Evolutionary conservation across 1,140 invertebrate species (phyloP), one percentile per base, ranked within the genome.

Genomic region (Sarcophaga bullata): DNA sequence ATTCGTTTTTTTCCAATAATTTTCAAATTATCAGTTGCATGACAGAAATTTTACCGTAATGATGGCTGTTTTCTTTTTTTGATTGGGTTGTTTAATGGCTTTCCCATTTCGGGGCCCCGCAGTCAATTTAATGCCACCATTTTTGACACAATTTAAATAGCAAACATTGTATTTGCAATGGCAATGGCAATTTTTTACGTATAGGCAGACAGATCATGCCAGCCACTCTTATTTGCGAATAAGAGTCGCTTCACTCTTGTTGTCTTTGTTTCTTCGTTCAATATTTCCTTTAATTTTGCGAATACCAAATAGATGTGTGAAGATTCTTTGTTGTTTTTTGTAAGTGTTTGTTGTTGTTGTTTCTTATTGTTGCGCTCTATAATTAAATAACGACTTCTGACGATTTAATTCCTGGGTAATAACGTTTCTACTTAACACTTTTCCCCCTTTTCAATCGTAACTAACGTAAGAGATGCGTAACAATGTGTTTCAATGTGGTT

Each of bases 31-130:
- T 78, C 75, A 49, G 75, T 78, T 78, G 6, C 75, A 78, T 78
- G 75, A 78, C 75, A 78, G n/a, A 78, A 78, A 78, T 78, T 72
- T 78, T 50, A 78, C 75, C 75, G 49, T 78, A 78, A 78, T 78
- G 62, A 50, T 78, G 48, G 50, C 17, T 78, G 75, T 50, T 78
- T 10, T 48, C n/a, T 49, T n/a, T 76, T 48, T n/a, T 68, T 68
- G 6, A 68, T 17, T 68, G 17, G 58, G n/a, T 19, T 68, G 58
- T 37, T 37, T 37, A 37, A 15, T n/a, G 54, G 11, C 19, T 17
- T 68, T 19, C 8, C 58, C 8, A 4, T 19, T 15, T 1, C 4
- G 25, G 25, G 25, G 58, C 58, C 3, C 5, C 49, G 49, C 75
- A 37, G 75, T 78, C 48, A 78, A 49, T 78, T 78, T 50, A n/a